A percentile compares a stretch with the other conserved stretches of the same genome.
phyloP scores from a whole-genome alignment of 1,140 invertebrate genomes.

The Cydia amplana region DNA sequence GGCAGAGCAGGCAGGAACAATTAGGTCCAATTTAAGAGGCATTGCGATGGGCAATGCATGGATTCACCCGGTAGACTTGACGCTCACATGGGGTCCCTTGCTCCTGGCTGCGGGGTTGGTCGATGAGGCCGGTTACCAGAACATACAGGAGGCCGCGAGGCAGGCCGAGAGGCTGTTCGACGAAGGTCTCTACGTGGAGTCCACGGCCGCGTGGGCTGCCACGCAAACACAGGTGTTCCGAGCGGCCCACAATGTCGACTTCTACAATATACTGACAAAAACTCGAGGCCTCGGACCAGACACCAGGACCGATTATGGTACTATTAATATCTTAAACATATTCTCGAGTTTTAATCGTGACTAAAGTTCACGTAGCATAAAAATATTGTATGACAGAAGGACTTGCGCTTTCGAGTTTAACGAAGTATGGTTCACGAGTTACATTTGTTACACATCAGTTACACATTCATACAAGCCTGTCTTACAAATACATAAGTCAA shows the following conservation, averaged over 20 bases:
- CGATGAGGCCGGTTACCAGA: constrained; percentile 80
- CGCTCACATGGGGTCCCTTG: constrained; percentile 89
- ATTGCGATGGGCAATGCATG: constrained; percentile 91
- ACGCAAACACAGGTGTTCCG: constrained; percentile 82
- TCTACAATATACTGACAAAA: constrained; percentile 88
- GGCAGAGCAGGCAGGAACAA: constrained; percentile 82
- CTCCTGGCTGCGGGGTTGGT: constrained; percentile 83
- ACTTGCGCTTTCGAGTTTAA: too few relatives aligned
- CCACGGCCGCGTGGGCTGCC: constrained; percentile 83
- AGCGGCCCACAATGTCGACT: constrained; percentile 84
- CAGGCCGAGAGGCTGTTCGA: constrained; percentile 79
- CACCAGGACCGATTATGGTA: constrained; percentile 36
- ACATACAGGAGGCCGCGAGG: constrained; percentile 77
- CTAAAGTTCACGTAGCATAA: too few relatives aligned
- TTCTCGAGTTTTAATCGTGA: too few relatives aligned
- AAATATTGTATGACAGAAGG: too few relatives aligned
- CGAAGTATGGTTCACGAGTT: too few relatives aligned
- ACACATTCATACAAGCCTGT: too few relatives aligned
- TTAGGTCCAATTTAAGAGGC: constrained; percentile 87
- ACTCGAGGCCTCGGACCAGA: constrained; percentile 40
- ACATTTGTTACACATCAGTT: too few relatives aligned
- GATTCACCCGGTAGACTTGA: constrained; percentile 91
- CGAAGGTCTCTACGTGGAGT: constrained; percentile 78
- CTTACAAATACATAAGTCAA: too few relatives aligned
- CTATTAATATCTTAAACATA: constrained; percentile 4